Percentiles rank a stretch among this genome's conserved stretches.
These are phyloP conservation scores for Serranus cabrilla DNA, from an alignment of 2,797 vertebrate species.

Conservation along the genomic window DNA sequence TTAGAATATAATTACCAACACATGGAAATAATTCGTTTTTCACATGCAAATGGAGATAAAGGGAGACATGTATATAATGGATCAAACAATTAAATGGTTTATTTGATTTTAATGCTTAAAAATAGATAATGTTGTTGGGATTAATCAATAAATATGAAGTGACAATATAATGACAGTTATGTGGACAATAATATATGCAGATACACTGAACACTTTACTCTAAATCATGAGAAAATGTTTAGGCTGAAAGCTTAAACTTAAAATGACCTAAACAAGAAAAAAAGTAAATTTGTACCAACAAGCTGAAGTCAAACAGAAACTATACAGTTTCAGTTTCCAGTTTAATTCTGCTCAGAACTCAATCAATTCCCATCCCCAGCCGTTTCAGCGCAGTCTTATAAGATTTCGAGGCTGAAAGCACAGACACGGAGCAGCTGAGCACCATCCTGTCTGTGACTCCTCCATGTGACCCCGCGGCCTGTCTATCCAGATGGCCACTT, in stretches of 20 bases:
- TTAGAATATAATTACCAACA: background rate
- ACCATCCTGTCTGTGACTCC: slow-evolving; percentile 70
- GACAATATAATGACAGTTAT: background rate
- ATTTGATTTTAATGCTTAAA: background rate
- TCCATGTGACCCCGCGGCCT: slow-evolving; percentile 74
- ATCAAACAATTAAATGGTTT: background rate
- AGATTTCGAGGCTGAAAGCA: slow-evolving; percentile 63
- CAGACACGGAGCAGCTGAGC: slow-evolving; percentile 76
- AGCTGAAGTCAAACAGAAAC: slow-evolving; percentile 43
- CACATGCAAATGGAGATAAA: background rate
- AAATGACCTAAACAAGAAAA: background rate
- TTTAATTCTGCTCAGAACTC: slow-evolving; percentile 40
- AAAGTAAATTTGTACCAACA: slow-evolving; percentile 4
- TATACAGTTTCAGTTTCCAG: slow-evolving; percentile 31
- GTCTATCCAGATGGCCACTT: slow-evolving; percentile 80
- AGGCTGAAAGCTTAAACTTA: background rate
- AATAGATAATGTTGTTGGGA: background rate
- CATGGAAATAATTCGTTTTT: background rate
- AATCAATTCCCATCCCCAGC: slow-evolving; percentile 43
- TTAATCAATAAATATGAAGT: background rate
- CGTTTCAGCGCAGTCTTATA: slow-evolving; percentile 51
- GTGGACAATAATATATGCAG: background rate
- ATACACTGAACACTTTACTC: slow-evolving; percentile 1
- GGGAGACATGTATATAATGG: background rate
- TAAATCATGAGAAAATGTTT: slow-evolving; percentile 14